Evolutionary conservation across 2,888 invertebrate species (phyloP).

Genomic region (Sceliomorpha sp.): DNA sequence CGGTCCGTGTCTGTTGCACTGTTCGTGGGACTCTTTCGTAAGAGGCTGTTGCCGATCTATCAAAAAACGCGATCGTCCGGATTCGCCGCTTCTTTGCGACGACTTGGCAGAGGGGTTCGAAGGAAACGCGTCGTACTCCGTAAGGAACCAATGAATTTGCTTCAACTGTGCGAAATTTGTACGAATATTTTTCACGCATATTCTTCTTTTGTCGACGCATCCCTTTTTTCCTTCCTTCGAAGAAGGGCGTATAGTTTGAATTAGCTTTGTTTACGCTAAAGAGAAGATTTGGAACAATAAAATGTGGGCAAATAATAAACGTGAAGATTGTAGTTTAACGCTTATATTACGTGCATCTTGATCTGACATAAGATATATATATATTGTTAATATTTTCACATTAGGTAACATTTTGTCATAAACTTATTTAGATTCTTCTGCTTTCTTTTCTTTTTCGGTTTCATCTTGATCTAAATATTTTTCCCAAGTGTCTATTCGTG

Average conservation of each 20-base stretch:
- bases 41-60: slow-evolving; percentile 72
- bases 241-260: no score
- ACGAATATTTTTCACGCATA: slow-evolving; percentile 22
- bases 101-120: slow-evolving; percentile 28
- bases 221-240: neutral
- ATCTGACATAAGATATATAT: no score
- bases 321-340: neutral
- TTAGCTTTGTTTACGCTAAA: no score
- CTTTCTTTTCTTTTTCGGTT: slow-evolving; percentile 27
- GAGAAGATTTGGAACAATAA: no score
- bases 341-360: no score
- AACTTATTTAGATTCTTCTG: no score
- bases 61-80: slow-evolving; percentile 74
- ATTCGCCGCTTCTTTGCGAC: slow-evolving; percentile 60
- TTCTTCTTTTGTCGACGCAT: neutral
- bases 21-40: slow-evolving; percentile 71
- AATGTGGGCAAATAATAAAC: no score
- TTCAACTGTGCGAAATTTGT: slow-evolving; percentile 44
- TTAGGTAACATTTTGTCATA: neutral
- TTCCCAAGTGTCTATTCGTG: slow-evolving; percentile 93
- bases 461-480: slow-evolving; percentile 85
- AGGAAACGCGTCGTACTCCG: slow-evolving; percentile 37
- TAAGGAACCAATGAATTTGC: slow-evolving; percentile 38
- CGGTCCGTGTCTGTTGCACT: slow-evolving; percentile 69
- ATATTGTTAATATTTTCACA: neutral